Evolutionary conservation across 1,140 invertebrate species (phyloP).

Genomic region (Pogonus chalceus): DNA sequence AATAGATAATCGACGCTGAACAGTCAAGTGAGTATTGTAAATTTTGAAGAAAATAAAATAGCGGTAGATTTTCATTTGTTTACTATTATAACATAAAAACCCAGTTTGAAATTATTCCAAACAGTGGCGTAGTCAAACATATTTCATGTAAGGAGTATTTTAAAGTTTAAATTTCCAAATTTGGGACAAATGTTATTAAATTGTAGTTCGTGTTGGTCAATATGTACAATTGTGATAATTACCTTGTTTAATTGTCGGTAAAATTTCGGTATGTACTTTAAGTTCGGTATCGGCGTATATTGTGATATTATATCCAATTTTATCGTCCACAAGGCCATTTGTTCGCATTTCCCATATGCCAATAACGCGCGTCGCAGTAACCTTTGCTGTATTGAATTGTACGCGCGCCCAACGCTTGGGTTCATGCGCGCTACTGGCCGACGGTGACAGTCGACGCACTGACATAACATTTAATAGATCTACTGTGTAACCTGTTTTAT

Average conservation of each 20-base stretch:
- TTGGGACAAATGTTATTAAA: too few relatives aligned
- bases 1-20: too few relatives aligned
- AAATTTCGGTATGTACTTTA: background rate
- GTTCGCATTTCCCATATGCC: conserved; percentile 19
- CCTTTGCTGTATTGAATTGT: conserved; percentile 18
- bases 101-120: too few relatives aligned
- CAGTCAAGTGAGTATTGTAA: too few relatives aligned
- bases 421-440: background rate
- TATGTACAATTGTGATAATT: too few relatives aligned
- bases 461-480: background rate
- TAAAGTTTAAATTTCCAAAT: too few relatives aligned
- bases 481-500: background rate
- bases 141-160: too few relatives aligned
- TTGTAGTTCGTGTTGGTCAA: too few relatives aligned
- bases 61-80: too few relatives aligned
- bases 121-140: too few relatives aligned
- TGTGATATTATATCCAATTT: background rate
- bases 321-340: background rate
- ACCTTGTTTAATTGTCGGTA: background rate
- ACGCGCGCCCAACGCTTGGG: background rate
- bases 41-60: too few relatives aligned
- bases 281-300: background rate
- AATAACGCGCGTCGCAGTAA: conserved; percentile 11
- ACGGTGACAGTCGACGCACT: background rate
- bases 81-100: too few relatives aligned